phyloP scores from a whole-genome alignment of 2,113 vertebrate genomes.

The Burhinus oedicnemus region DNA sequence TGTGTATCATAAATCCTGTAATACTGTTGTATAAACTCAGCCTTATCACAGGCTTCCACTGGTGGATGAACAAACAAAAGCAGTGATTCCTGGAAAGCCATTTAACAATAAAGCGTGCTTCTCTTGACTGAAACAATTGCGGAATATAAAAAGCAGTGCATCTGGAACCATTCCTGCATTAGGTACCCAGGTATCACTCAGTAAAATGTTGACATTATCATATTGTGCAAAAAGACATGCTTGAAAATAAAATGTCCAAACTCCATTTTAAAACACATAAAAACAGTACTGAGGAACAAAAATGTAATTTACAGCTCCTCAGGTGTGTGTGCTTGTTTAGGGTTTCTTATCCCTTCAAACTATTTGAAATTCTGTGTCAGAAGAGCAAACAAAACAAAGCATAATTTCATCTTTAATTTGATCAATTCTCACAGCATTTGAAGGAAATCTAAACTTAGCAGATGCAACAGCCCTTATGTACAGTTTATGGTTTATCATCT shows the following conservation, averaged over 20 bases:
- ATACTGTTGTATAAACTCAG: background rate
- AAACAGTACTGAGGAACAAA: background rate
- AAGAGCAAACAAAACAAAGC: background rate
- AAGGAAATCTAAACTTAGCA: background rate
- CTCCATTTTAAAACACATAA: background rate
- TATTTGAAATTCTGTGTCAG: background rate
- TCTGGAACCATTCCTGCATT: background rate
- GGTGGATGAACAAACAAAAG: background rate
- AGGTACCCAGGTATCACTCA: background rate
- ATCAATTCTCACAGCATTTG: background rate
- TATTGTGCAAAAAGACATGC: background rate
- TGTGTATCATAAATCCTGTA: background rate
- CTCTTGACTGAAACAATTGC: background rate
- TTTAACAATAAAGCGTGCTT: background rate
- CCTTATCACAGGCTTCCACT: slow-evolving; percentile 19
- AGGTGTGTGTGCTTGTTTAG: background rate
- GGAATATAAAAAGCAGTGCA: background rate
- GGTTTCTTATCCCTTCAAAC: background rate
- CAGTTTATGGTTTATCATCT: background rate
- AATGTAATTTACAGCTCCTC: background rate
- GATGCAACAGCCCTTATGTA: background rate
- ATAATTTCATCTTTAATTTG: background rate
- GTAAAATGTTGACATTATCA: background rate
- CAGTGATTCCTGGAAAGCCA: background rate
- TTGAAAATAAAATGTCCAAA: background rate